Percentiles rank a stretch among this genome's conserved stretches.
Evolutionary conservation across 2,888 invertebrate species (phyloP).

Genomic region (Lamellibrachia columna): DNA sequence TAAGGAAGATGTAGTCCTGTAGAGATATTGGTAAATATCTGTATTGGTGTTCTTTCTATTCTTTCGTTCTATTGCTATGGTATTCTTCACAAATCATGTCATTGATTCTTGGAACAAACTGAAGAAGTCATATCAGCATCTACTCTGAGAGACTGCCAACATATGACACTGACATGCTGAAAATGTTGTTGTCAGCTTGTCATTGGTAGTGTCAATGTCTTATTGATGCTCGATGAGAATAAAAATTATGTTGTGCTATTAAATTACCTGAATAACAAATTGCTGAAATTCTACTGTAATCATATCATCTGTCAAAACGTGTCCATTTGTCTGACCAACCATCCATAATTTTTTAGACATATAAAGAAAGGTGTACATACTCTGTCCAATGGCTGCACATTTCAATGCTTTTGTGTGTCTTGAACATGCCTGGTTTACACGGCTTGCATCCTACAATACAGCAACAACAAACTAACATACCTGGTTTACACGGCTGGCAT

Average conservation of each 20-base stretch:
- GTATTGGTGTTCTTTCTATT: no score
- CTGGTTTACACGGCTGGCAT: no score
- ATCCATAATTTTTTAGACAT: background rate
- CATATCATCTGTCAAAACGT: background rate
- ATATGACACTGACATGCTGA: background rate
- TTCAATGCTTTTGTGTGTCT: background rate
- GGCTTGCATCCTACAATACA: slow-evolving; percentile 16
- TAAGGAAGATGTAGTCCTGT: no score
- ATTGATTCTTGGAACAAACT: no score
- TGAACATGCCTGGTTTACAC: background rate
- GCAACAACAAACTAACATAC: no score
- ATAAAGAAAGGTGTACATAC: background rate
- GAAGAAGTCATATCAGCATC: no score
- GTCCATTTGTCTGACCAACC: background rate
- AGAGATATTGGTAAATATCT: no score
- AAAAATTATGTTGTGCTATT: background rate
- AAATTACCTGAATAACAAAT: background rate
- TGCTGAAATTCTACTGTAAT: background rate
- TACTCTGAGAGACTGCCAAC: no score
- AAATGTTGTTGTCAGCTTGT: background rate
- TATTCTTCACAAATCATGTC: no score
- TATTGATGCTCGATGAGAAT: background rate
- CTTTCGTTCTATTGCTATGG: no score
- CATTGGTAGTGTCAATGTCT: background rate
- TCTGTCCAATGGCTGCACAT: background rate